These are phyloP conservation scores for Drosophila melanogaster DNA, from an alignment of 1,140 invertebrate genomes.

Conservation along the genomic window Release_6_plus_ISO1_MT NT_033777.3:26664001-26664500, in stretches of 20 bases:
- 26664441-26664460: slow-evolving; percentile 17
- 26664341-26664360: slow-evolving; percentile 49
- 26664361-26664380: slow-evolving; percentile 65
- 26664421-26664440: slow-evolving; percentile 40
- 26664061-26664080: slow-evolving; percentile 69
- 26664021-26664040: slow-evolving; percentile 74
- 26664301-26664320: slow-evolving; percentile 49
- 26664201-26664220: background rate
- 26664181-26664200: slow-evolving; percentile 43
- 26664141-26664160: slow-evolving; percentile 65
- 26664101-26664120: slow-evolving; percentile 3
- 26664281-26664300: slow-evolving; percentile 58
- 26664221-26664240: slow-evolving; percentile 25
- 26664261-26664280: slow-evolving; percentile 72
- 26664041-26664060: slow-evolving; percentile 77
- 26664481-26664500: slow-evolving; percentile 10
- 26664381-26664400: slow-evolving; percentile 68
- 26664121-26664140: slow-evolving; percentile 56
- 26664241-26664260: slow-evolving; percentile 73
- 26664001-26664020: slow-evolving; percentile 45
- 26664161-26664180: slow-evolving; percentile 50
- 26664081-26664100: slow-evolving; percentile 28
- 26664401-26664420: slow-evolving; percentile 26
- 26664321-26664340: slow-evolving; percentile 29
- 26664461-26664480: slow-evolving; percentile 53